Conservation (phyloP, 2,113 vertebrate species). For the Phasianus colchicus region DNA sequence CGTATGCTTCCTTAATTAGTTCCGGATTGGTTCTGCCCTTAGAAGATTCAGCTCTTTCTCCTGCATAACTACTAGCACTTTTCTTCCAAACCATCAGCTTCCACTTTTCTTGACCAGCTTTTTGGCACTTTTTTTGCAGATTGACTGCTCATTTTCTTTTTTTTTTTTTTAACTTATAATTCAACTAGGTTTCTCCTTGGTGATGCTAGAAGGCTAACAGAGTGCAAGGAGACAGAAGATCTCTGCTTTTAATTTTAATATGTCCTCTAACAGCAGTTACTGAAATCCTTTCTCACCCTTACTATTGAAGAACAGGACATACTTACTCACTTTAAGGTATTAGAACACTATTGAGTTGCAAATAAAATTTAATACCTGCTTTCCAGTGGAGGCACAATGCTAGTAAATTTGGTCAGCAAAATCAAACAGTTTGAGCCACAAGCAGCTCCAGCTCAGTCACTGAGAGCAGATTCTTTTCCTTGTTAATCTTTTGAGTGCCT, state of each 20-base stretch:
- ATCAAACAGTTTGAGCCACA: not conserved
- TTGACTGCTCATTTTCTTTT: constrained; percentile 18
- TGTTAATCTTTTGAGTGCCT: constrained; percentile 28
- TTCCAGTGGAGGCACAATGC: not conserved
- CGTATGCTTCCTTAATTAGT: not conserved
- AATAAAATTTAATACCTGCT: not conserved
- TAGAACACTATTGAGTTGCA: not conserved
- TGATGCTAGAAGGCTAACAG: not conserved
- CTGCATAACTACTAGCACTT: not conserved
- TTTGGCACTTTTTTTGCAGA: not conserved
- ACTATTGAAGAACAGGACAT: not conserved
- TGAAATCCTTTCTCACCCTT: not conserved
- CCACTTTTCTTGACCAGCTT: not conserved
- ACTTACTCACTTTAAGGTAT: not conserved
- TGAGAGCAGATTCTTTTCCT: constrained; percentile 44
- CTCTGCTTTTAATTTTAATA: not conserved
- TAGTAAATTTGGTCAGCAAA: constrained; percentile 27
- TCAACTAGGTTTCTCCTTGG: not conserved
- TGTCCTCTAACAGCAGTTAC: not conserved
- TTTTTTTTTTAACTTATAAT: not conserved
- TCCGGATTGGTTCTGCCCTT: not conserved
- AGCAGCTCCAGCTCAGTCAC: not conserved
- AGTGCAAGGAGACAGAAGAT: not conserved
- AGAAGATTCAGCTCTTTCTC: not conserved
- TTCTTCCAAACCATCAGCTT: not conserved